Base-by-base conservation (phyloP, 1,140 invertebrate genomes). In the Aphelinus certus region DNA sequence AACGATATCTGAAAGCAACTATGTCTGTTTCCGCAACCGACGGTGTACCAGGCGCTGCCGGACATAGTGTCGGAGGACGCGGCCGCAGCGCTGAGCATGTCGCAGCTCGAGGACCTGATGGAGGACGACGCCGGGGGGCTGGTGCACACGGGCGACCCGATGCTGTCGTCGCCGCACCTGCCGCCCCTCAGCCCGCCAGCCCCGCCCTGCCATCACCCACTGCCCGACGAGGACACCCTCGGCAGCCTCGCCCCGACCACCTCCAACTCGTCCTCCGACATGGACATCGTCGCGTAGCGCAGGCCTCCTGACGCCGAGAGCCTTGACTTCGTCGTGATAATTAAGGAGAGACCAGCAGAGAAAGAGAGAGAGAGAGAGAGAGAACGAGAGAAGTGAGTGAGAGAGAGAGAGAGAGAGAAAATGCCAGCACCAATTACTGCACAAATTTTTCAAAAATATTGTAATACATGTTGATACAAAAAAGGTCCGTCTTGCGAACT, bases 61-160 rank as follows among this genome's bases (percentile, higher is more conserved):
- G 90, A 91, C 68, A 84, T 90, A 10, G 87, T 91, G 49, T 83
- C 86, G 7, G 90, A 90, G 42, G 90, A 87, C 26, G 79, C 86
- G 43, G 76, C 90, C 7, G 77, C 90, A 48, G 87, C 88, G 42
- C 85, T 94, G 66, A 92, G 90, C 79, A 89, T 94, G 76, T 90
- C 92, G 74, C 92, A 93, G 75, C 91, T 95, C 75, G 93, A 94
- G 78, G 94, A 95, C 85, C 88, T 94, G 68, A 95, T 95, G 93
- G 94, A 95, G 78, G 94, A 95, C 79, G 94, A 95, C 80, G 91
- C 93, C 10, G 89, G 89, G 68, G 88, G 87, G 58, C 90, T 92
- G 0, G 89, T 92, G 1, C 90, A 91, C 73, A 86, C 89, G 73
- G 91, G 92, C 56, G 93, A 94, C 82, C 93, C 93, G 10, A 94